Evolutionary conservation across 2,113 vertebrate genomes (phyloP).

Genomic region (Myodes glareolus): DNA sequence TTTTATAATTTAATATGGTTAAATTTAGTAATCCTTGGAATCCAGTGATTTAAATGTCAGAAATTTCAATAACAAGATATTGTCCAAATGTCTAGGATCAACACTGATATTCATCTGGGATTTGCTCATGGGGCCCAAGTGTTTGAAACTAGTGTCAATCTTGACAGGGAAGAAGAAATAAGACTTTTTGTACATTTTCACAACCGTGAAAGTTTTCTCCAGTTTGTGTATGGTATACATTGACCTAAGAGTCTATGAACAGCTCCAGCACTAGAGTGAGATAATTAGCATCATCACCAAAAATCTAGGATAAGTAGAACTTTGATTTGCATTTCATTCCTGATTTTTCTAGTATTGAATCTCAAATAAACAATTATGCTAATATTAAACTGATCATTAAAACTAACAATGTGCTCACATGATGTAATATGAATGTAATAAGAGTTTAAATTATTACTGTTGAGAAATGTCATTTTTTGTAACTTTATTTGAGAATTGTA

Average conservation of each 20-base stretch:
- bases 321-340: background rate
- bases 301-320: background rate
- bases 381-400: background rate
- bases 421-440: background rate
- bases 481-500: background rate
- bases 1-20: background rate
- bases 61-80: background rate
- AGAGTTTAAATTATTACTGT: background rate
- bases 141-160: background rate
- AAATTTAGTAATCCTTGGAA: background rate
- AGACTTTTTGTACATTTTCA: background rate
- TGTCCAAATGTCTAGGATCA: background rate
- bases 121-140: background rate
- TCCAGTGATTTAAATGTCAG: background rate
- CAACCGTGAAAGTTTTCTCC: background rate
- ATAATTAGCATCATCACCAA: background rate
- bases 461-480: constrained; percentile 2
- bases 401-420: background rate
- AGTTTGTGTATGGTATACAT: background rate
- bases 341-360: background rate
- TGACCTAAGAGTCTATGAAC: background rate
- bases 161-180: background rate
- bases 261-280: background rate
- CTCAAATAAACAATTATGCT: background rate
- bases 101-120: background rate